These are phyloP conservation scores for Cactoblastis cactorum DNA, from an alignment of 2,888 invertebrate genomes.

Conservation along the genomic window DNA sequence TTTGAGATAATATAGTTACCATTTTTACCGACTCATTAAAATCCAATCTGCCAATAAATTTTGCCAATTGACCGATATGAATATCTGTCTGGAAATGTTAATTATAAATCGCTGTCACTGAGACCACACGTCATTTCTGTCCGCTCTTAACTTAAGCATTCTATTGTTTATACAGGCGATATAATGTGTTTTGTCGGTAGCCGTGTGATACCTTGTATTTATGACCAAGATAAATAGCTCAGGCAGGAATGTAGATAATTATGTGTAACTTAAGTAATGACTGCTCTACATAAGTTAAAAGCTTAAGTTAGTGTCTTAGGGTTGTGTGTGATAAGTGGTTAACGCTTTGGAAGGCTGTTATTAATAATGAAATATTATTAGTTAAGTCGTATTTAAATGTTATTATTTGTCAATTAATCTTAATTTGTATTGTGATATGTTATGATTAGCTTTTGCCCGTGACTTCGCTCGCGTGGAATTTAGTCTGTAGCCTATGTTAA, in stretches of 20 bases:
- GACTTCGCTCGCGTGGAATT: no score
- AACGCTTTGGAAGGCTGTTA: not conserved
- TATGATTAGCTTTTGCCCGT: no score
- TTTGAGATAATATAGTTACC: no score
- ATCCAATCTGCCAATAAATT: no score
- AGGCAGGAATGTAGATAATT: slow-evolving; percentile 37
- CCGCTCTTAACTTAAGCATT: slow-evolving; percentile 61
- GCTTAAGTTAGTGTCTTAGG: not conserved
- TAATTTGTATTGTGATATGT: no score
- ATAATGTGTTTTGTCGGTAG: slow-evolving; percentile 74
- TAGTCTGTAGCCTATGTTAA: no score
- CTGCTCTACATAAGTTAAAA: slow-evolving; percentile 2
- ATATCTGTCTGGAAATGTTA: no score
- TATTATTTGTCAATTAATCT: no score
- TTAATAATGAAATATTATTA: not conserved
- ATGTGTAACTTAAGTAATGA: slow-evolving; percentile 17
- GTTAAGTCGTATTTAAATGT: not conserved
- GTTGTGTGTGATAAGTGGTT: slow-evolving; percentile 10
- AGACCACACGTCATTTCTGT: slow-evolving; percentile 30
- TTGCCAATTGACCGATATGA: no score
- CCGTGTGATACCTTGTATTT: slow-evolving; percentile 56
- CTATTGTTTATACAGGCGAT: slow-evolving; percentile 69
- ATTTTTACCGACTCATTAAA: no score
- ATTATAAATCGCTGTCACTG: slow-evolving; percentile 33
- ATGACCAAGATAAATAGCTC: slow-evolving; percentile 58